phyloP scores from a whole-genome alignment of 2,797 vertebrate genomes.

The Sylvilagus floridanus region DNA sequence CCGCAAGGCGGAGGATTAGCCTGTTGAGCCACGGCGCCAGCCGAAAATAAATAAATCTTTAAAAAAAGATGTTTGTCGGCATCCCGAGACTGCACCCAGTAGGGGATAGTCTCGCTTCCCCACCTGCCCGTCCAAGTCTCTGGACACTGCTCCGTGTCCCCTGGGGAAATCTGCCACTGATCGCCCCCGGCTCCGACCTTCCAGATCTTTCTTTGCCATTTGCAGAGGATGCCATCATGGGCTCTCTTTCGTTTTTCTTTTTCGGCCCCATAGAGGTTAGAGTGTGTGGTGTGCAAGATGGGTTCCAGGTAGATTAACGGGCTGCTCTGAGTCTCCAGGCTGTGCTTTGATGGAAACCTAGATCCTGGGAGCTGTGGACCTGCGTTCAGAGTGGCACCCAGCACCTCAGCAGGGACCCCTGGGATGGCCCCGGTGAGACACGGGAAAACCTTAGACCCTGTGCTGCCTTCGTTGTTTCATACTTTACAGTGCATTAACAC shows the following conservation, averaged over 20 bases:
- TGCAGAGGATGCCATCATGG: neutral
- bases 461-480: neutral
- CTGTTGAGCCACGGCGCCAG: too few relatives aligned
- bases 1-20: too few relatives aligned
- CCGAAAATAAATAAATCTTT: too few relatives aligned
- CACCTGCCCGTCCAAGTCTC: neutral
- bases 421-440: neutral
- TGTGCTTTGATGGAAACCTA: neutral
- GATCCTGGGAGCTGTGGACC: neutral
- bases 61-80: too few relatives aligned
- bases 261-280: neutral
- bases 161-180: neutral
- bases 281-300: neutral
- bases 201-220: neutral
- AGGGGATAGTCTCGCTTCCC: too few relatives aligned
- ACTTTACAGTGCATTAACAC: neutral
- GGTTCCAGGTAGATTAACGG: neutral
- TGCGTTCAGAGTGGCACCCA: rapidly evolving
- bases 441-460: neutral
- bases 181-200: too few relatives aligned
- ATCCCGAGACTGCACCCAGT: rapidly evolving
- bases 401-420: neutral
- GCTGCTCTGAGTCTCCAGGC: neutral
- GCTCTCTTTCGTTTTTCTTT: too few relatives aligned
- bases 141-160: neutral